These are phyloP conservation scores for Cosmorhoe ocellata DNA, from an alignment of 2,888 invertebrate species.

Conservation along the genomic window DNA sequence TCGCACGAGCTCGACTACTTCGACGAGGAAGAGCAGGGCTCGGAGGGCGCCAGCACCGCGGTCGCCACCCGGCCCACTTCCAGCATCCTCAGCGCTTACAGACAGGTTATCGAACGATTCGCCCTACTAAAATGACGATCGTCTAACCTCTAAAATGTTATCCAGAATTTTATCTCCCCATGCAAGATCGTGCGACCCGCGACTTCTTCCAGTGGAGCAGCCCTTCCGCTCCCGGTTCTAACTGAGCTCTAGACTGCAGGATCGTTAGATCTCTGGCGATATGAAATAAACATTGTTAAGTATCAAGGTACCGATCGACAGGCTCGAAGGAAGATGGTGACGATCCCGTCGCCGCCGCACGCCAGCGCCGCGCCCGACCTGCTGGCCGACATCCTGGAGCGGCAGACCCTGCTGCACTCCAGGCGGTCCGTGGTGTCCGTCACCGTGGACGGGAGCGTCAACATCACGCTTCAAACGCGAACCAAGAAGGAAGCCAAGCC, in stretches of 20 bases:
- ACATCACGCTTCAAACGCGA: conserved; percentile 60
- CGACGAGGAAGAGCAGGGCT: conserved; percentile 68
- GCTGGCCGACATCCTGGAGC: conserved; percentile 86
- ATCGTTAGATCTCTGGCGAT: too few species aligned
- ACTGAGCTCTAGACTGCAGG: too few species aligned
- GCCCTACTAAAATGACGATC: too few species aligned
- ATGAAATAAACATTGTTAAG: too few species aligned
- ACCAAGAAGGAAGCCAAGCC: not conserved
- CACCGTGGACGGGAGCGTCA: conserved; percentile 84
- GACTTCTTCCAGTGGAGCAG: too few species aligned
- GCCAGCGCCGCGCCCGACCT: conserved; percentile 82
- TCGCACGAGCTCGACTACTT: conserved; percentile 88
- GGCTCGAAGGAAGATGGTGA: conserved; percentile 76
- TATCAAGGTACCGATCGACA: conserved; percentile 32
- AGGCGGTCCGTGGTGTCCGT: conserved; percentile 82
- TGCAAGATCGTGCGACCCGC: too few species aligned
- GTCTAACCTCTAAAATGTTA: too few species aligned
- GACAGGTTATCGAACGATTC: conserved; percentile 54
- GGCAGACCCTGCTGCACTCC: conserved; percentile 87
- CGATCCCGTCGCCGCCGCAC: conserved; percentile 64
- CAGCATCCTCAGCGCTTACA: conserved; percentile 63
- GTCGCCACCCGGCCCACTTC: conserved; percentile 72
- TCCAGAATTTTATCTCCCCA: too few species aligned
- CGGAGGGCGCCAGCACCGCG: conserved; percentile 58
- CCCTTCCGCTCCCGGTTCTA: too few species aligned